Conservation (phyloP, 1,140 invertebrate species). For the Heliconius melpomene region DNA sequence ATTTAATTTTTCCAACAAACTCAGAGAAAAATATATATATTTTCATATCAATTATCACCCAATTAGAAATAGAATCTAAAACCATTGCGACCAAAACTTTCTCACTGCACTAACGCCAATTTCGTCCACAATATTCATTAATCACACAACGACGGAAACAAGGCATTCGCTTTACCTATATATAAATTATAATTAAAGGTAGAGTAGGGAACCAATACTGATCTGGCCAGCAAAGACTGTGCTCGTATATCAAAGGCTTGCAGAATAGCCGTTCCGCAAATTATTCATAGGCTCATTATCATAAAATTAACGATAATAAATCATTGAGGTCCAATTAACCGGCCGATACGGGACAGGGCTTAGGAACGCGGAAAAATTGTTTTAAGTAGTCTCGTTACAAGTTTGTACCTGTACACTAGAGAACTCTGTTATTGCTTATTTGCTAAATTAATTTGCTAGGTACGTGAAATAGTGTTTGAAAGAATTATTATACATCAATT, state of each 20-base stretch:
- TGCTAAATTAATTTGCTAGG: too few species aligned
- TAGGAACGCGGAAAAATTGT: slow-evolving; percentile 56
- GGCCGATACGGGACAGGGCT: slow-evolving; percentile 44
- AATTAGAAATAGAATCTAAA: neutral
- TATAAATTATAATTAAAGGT: slow-evolving; percentile 16
- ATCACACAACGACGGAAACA: neutral
- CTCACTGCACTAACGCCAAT: neutral
- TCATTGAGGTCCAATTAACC: slow-evolving; percentile 70
- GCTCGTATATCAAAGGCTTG: slow-evolving; percentile 46
- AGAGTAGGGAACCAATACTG: slow-evolving; percentile 17
- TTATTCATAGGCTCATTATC: slow-evolving; percentile 75
- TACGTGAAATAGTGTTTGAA: too few species aligned
- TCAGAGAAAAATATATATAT: neutral
- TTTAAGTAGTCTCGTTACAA: slow-evolving; percentile 50
- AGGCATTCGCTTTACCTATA: neutral
- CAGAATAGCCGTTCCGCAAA: slow-evolving; percentile 52
- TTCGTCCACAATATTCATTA: neutral
- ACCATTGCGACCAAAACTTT: neutral
- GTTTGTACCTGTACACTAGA: neutral
- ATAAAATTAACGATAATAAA: slow-evolving; percentile 78
- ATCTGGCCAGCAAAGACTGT: slow-evolving; percentile 19
- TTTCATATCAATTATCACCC: neutral
- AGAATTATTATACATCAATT: too few species aligned
- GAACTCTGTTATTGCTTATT: neutral
- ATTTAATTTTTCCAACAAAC: too few species aligned